These are phyloP conservation scores for Cataglyphis livida DNA, from an alignment of 2,888 invertebrate species.

Conservation along the genomic window DNA sequence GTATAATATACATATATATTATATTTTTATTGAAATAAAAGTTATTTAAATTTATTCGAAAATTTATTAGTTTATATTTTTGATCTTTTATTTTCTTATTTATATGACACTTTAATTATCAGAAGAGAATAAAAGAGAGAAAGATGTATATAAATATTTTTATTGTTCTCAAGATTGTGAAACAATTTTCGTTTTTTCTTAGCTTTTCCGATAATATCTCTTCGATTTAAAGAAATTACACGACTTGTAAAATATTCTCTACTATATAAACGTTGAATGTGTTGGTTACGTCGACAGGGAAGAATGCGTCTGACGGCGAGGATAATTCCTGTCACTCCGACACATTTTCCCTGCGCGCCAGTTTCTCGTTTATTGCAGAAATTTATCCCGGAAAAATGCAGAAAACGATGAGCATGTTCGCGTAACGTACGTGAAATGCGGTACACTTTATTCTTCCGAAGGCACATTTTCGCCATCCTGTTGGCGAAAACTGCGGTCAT, in stretches of 20 bases:
- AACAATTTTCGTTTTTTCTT: not conserved
- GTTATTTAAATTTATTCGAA: not conserved
- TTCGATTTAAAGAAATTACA: not conserved
- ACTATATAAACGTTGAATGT: not conserved
- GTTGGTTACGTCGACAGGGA: conserved; percentile 3
- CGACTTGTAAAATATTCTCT: not conserved
- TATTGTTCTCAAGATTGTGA: not conserved
- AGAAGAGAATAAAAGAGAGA: not conserved
- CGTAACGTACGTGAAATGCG: not conserved
- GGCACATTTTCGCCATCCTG: conserved; percentile 9
- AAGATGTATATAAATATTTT: not conserved
- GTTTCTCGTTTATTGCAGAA: conserved; percentile 25
- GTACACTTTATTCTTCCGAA: conserved; percentile 11
- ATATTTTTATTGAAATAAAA: not conserved
- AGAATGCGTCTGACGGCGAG: conserved; percentile 27
- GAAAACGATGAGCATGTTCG: not conserved
- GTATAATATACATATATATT: not conserved
- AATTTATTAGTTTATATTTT: not conserved
- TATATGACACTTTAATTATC: not conserved
- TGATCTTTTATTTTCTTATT: not conserved
- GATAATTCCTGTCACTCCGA: conserved; percentile 23
- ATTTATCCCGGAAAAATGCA: conserved; percentile 30
- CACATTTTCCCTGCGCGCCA: conserved; percentile 8
- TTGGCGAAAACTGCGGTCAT: not conserved
- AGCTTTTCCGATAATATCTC: no score